These are phyloP conservation scores for Galemys pyrenaicus DNA, from an alignment of 2,113 vertebrate genomes.

Conservation along the genomic window DNA sequence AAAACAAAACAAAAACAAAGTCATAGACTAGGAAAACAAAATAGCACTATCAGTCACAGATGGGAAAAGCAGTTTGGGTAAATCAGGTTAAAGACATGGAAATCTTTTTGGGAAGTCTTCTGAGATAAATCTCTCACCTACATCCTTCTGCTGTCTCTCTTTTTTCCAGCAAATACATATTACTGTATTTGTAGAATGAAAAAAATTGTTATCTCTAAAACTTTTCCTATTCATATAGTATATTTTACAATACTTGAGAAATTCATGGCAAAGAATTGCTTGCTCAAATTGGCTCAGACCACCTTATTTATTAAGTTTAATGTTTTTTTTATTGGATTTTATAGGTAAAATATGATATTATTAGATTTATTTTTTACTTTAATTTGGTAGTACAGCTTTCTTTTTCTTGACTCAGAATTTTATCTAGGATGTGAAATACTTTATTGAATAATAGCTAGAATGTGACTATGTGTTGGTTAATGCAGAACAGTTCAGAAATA, in stretches of 20 bases:
- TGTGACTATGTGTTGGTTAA: neutral
- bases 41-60: too few relatives aligned
- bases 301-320: neutral
- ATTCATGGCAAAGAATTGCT: neutral
- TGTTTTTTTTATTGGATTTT: constrained; percentile 4
- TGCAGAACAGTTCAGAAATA: neutral
- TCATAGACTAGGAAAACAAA: too few relatives aligned
- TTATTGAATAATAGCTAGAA: neutral
- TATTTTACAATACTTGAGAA: neutral
- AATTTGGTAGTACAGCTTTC: neutral
- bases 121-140: neutral
- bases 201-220: neutral
- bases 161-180: neutral
- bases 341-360: neutral
- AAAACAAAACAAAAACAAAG: too few relatives aligned
- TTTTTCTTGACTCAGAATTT: neutral
- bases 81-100: too few relatives aligned
- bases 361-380: neutral
- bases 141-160: neutral
- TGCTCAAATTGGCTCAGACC: neutral
- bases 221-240: neutral
- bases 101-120: neutral
- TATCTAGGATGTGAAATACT: neutral
- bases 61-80: too few relatives aligned
- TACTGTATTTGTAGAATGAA: neutral